These are phyloP conservation scores for Pseudopleuronectes americanus DNA, from an alignment of 2,797 vertebrate genomes.

Conservation along the genomic window DNA sequence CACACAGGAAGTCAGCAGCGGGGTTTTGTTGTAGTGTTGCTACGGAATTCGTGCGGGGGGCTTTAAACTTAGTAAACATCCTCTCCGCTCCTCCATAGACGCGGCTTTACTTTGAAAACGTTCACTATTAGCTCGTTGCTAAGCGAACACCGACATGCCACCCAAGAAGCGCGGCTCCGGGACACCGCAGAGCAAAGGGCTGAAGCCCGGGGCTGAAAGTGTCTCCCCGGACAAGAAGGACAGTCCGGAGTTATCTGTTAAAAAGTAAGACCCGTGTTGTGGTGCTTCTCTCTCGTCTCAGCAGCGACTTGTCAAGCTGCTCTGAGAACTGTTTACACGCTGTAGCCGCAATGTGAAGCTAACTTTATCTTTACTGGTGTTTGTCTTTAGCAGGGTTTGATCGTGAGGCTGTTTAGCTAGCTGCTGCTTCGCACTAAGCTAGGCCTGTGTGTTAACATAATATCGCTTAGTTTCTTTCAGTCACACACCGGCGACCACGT, in stretches of 20 bases:
- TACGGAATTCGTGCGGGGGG: constrained; percentile 52
- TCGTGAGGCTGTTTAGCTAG: constrained; percentile 12
- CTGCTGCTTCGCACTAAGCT: not conserved
- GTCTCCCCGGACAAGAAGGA: constrained; percentile 68
- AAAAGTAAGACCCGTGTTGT: constrained; percentile 67
- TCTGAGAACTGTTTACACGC: not conserved
- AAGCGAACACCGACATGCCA: constrained; percentile 62
- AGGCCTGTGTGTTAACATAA: constrained; percentile 7
- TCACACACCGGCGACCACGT: accelerated
- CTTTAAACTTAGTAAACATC: constrained; percentile 60
- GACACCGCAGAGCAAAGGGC: constrained; percentile 66
- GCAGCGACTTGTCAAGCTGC: not conserved
- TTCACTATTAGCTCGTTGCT: not conserved
- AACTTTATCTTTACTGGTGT: not conserved
- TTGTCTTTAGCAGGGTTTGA: constrained; percentile 13
- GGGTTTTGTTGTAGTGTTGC: constrained; percentile 63
- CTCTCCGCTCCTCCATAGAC: not conserved
- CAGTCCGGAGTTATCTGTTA: constrained; percentile 71
- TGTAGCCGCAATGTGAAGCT: not conserved
- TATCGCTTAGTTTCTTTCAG: not conserved
- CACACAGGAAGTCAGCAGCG: constrained; percentile 61
- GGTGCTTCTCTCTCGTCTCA: not conserved
- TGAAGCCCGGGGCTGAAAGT: constrained; percentile 61
- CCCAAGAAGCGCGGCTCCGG: constrained; percentile 75
- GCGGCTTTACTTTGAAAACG: not conserved